These are phyloP conservation scores for Olivierus martensii DNA, from an alignment of 1,140 invertebrate genomes.

Conservation along the genomic window DNA sequence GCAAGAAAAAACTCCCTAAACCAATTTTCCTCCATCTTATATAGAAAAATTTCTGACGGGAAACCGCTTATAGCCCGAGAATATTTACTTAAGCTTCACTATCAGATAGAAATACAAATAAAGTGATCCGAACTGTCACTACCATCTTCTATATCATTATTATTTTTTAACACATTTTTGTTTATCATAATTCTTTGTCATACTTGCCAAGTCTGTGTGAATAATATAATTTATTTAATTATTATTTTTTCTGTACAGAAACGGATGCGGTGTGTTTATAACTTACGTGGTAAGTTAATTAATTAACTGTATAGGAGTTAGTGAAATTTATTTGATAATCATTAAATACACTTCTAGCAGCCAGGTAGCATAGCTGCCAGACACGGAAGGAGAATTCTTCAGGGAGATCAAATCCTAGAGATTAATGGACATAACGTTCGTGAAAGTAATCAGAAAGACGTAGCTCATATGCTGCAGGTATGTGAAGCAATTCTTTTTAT, in stretches of 20 bases:
- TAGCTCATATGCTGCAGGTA: slow-evolving; percentile 20
- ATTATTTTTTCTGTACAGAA: slow-evolving; percentile 3
- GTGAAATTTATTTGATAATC: neutral
- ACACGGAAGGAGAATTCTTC: slow-evolving; percentile 20
- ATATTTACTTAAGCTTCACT: no score
- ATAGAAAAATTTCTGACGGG: no score
- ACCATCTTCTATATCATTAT: no score
- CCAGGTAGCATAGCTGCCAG: slow-evolving; percentile 22
- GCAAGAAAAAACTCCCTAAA: no score
- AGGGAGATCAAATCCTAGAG: slow-evolving; percentile 24
- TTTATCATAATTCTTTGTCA: no score
- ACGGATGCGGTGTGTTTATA: slow-evolving; percentile 23
- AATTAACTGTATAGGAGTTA: neutral
- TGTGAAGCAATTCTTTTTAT: neutral
- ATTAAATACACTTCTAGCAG: slow-evolving; percentile 15
- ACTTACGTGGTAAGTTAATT: slow-evolving; percentile 23
- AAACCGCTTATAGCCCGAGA: no score
- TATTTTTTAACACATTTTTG: no score
- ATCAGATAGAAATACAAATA: no score
- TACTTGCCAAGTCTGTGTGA: no score
- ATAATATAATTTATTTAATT: no score
- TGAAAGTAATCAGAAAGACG: slow-evolving; percentile 23
- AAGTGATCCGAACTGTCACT: no score
- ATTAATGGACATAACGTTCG: slow-evolving; percentile 24
- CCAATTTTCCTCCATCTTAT: no score